Base-by-base conservation (phyloP, 2,113 vertebrate species). In the Tyrannus savana region DNA sequence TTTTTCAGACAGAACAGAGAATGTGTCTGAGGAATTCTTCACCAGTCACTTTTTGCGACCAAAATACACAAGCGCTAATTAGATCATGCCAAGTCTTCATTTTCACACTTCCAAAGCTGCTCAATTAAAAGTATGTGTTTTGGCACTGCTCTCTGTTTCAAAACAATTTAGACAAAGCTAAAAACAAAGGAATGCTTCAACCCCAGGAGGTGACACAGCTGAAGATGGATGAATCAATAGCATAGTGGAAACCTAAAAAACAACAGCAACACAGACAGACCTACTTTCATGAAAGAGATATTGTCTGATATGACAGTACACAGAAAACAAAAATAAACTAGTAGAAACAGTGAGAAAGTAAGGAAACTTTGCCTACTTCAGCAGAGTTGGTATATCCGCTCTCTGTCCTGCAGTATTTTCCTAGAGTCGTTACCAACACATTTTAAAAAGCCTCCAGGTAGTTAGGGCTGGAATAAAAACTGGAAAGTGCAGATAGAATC, bases 41-140 rank as follows among this genome's bases (percentile, higher is more conserved):
- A 0, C 76, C 85, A 56, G 90, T 78, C 83, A 84, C 68, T 90
- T 87, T 71, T 64, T 74, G 76, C 19, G 49, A 96, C 69, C 95
- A 95, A 96, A 96, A 92, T 84, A 96, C 69, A 92, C 85, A 96
- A 96, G 90, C 35, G 75, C 92, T 94, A 93, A 90, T 91, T 95
- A 94, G 88, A 90, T 74, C 69, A 60, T 17, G 60, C 83, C 91
- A 92, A 90, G 76, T 52, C 80, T 87, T 92, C 93, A 64, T 86
- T 96, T 95, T 95, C 93, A 94, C 96, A 94, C 92, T 92, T 96
- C 56, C 80, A 93, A 91, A 91, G 77, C 49, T 67, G 83, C 73
- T 92, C 96, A 90, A 90, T 95, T 96, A 94, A 84, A 86, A 93
- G 74, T 95, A 94, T 64, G 79, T 81, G 74, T 58, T 93, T 94